Evolutionary conservation across 2,888 invertebrate genomes (phyloP), one percentile per base, ranked within the genome.

Genomic region (Steromphala cineraria): DNA sequence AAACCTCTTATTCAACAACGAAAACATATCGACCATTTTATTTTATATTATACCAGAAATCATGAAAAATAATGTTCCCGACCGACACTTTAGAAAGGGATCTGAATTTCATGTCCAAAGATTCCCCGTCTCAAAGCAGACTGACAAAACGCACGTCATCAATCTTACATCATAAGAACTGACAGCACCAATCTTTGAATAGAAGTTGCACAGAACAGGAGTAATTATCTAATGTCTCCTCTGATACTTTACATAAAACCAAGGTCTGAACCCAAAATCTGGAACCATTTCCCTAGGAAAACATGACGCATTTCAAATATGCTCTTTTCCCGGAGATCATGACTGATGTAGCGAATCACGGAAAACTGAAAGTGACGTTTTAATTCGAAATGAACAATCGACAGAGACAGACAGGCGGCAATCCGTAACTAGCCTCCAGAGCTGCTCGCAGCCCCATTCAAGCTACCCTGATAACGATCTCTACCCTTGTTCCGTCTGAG

Each of bases 361-460:
- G 53, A 31, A 52, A 78, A 78, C 67, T 78, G 62, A 67, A 78
- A 67, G 78, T 67, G 78, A 78, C 78, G 67, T 78, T 78, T 78
- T 78, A 78, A 78, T 78, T 78, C 67, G 78, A 67, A 52, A 19
- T 56, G 62, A 67, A 78, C 78, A 78, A 78, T 78, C 21, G 46
- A 17, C 52, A 40, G 62, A 78, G 78, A 78, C 78, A 67, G 67
- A 24, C 67, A 46, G 78, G 78, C 78, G 78, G 46, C 78, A 40
- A 67, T 36, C 62, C 28, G 36, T 62, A 52, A 67, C 78, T 67
- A 62, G 62, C 78, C 67, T 40, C 46, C 40, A 52, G 78, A 78
- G 55, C 62, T 78, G 52, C 78, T 53, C 62, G 40, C 24, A 21
- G 67, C 40, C 21, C 46, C 46, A 21, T 53, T 3, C 40, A 40